These are phyloP conservation scores for Turritopsis rubra DNA, from an alignment of 30 jellyfish, hydroid and myxozoan genomes.

Conservation along the genomic window DNA sequence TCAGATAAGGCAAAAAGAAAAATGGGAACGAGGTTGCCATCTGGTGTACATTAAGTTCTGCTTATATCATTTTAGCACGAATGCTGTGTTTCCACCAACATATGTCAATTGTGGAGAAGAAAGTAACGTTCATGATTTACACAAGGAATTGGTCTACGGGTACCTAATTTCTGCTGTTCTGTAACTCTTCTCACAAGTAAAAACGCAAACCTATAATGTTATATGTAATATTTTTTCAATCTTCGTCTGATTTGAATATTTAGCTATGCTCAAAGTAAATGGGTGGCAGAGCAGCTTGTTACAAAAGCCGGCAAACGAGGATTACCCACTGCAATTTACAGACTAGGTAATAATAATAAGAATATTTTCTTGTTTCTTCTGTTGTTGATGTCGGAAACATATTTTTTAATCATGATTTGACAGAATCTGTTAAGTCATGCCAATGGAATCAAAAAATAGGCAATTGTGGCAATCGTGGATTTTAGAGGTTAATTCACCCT, in stretches of 20 bases:
- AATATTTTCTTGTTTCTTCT: too few species aligned
- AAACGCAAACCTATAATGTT: too few species aligned
- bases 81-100: slow-evolving; percentile 81
- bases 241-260: too few species aligned
- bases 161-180: slow-evolving; percentile 10
- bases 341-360: slow-evolving; percentile 63
- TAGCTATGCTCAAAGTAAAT: slow-evolving; percentile 81
- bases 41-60: neutral
- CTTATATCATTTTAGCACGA: slow-evolving; percentile 49
- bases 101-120: slow-evolving; percentile 64
- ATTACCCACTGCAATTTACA: slow-evolving; percentile 74
- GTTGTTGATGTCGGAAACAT: too few species aligned
- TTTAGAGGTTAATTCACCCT: too few species aligned
- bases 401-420: too few species aligned
- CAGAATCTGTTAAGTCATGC: too few species aligned
- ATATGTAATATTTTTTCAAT: neutral
- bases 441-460: too few species aligned
- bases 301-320: slow-evolving; percentile 67
- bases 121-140: slow-evolving; percentile 40
- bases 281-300: slow-evolving; percentile 93
- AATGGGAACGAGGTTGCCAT: too few species aligned
- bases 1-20: too few species aligned
- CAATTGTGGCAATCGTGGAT: too few species aligned
- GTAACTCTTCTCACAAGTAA: neutral
- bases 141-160: slow-evolving; percentile 67